A percentile compares a stretch with the other conserved stretches of the same genome.
These are phyloP conservation scores for Steinernema hermaphroditum DNA, from an alignment of 2,888 invertebrate species.

Conservation along the genomic window DNA sequence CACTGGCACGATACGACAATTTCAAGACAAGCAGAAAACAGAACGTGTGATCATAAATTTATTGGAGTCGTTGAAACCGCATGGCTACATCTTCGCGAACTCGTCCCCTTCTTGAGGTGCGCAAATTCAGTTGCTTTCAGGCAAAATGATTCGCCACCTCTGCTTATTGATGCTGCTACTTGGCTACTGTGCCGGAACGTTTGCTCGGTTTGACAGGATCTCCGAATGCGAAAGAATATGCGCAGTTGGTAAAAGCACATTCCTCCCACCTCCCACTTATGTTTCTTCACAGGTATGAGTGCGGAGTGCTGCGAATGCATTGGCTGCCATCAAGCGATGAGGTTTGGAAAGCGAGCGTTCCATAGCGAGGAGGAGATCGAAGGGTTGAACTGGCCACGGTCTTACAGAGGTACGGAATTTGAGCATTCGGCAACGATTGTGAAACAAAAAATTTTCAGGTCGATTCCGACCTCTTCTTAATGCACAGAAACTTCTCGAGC, in stretches of 20 bases:
- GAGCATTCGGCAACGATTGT: too few relatives aligned
- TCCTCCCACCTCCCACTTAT: background rate
- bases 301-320: slow-evolving; percentile 23
- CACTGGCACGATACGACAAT: background rate
- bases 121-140: background rate
- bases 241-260: background rate
- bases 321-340: slow-evolving; percentile 20
- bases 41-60: slow-evolving; percentile 17
- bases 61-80: slow-evolving; percentile 4
- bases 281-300: background rate
- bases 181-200: background rate
- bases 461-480: background rate
- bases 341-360: slow-evolving; percentile 14
- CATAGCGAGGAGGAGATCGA: background rate
- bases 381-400: background rate
- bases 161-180: background rate
- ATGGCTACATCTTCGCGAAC: background rate
- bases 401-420: too few relatives aligned
- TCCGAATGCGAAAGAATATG: slow-evolving; percentile 27
- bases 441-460: too few relatives aligned
- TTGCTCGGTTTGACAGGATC: slow-evolving; percentile 6
- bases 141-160: slow-evolving; percentile 9
- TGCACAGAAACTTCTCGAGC: background rate
- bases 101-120: too few relatives aligned
- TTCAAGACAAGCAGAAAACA: background rate